Evolutionary conservation across 2,888 invertebrate species (phyloP), one percentile per base, ranked within the genome.

Genomic region (Idaea dimidiata): DNA sequence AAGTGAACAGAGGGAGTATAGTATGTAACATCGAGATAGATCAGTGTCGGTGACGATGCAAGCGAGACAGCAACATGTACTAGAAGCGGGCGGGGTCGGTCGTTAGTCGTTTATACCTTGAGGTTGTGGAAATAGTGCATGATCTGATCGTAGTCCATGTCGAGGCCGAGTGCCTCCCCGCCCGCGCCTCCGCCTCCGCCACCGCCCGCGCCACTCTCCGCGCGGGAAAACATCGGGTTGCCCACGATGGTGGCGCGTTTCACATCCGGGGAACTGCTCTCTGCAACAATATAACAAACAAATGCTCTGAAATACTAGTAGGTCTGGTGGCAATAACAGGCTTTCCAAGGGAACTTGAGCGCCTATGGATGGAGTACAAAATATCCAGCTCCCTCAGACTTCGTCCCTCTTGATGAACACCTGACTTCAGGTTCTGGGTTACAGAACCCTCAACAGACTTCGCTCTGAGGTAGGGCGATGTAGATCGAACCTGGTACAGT

Each of bases 101-200:
- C 59, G 83, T 73, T 78, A 78, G 79, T 73, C 75, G 72, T 70
- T 86, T 91, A 91, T 94, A 98, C 98, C 95, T 99, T 99, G 84
- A 99, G 94, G 94, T 98, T 98, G 94, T 98, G 98, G 94, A 99
- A 99, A 93, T 99, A 98, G 87, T 98, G 97, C 97, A 98, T 97
- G 89, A 99, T 97, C 94, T 98, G 98, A 87, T 98, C 98, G 92
- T 99, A 99, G 92, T 98, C 97, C 97, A 99, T 97, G 83, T 97
- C 97, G 71, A 97, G 94, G 87, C 97, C 97, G 74, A 97, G 92
- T 59, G 94, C 95, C 72, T 95, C 88, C 75, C 94, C 67, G 90
- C 93, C 71, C 88, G 87, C 71, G 68, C 69, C 68, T n/a, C n/a
- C n/a, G n/a, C n/a, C n/a, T n/a, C n/a, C n/a, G n/a, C n/a, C n/a